Base-by-base conservation (phyloP, 2,113 vertebrate genomes). In the Esox niger region DNA sequence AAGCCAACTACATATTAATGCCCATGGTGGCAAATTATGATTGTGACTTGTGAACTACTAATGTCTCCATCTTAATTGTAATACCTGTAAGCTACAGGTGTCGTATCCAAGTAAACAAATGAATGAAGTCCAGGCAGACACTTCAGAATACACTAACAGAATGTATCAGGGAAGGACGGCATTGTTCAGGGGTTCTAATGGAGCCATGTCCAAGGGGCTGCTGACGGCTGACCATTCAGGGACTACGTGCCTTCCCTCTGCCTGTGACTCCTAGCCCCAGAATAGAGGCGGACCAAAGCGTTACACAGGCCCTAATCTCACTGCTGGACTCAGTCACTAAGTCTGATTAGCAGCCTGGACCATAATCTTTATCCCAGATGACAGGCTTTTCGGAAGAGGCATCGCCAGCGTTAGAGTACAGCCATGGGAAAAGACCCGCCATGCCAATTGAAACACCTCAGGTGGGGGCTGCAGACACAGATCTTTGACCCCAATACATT, bases 311-410 rank as follows among this genome's bases (percentile, higher is more conserved):
- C 26, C 38, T 76, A 82, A 86, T 86, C 81, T 79, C 61, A 33
- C 5, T 25, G 71, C 74, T 65, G 62, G 63, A 58, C 60, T 63
- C 43, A 61, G 26, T 72, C 47, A 58, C 26, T 72, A 69, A 49
- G 69, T 66, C 73, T 78, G 71, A 82, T 88, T 84, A 85, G 67
- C 65, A 62, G 47, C 64, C 65, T 60, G 56, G 23, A 33, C 54
- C 47, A 70, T 84, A 90, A 89, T 82, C 86, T 84, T 90, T 84
- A 90, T 90, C 73, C 71, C 66, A 75, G 4, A 76, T 68, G 77
- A 87, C 85, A 82, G 71, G 25, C 72, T 82, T 85, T 75, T 74
- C 67, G 79, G 83, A 88, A 84, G 75, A 75, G 79, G 54, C 61
- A 75, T 66, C 32, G 63, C 35, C 61, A 69, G 32, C 73, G 62